Base-by-base conservation (phyloP, 1,140 invertebrate species). In the Cepaea nemoralis region DNA sequence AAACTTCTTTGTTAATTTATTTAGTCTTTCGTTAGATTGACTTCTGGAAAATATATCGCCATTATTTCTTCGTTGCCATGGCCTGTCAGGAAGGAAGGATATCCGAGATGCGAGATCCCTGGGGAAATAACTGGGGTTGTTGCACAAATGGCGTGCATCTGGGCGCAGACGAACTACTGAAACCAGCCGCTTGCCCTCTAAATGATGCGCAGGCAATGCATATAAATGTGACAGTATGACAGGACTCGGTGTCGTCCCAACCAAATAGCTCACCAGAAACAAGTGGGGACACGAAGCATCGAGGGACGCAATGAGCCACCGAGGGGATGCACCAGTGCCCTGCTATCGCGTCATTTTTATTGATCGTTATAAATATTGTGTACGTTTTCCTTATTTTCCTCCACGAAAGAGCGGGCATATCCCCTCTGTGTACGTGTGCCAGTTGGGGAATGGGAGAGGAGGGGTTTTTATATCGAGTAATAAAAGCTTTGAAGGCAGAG, bases 151-250 rank as follows among this genome's bases (percentile, higher is more conserved):
- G 75, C 48, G 75, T 66, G 75, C 75, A 77, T 77, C 66, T 67
- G 1, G 45, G 39, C 48, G 66, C 78, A 39, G 75, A 50, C 48
- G 39, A 75, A 40, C 35, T 22, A 39, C 35, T 39, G 69, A 33
- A 42, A 74, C 40, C 48, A 74, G 75, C 69, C 37, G 37, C 48
- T 50, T 35, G 75, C 10, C 45, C 42, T n/a, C n/a, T 33, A 66
- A 39, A 39, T 45, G 75, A 77, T 63, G 75, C 55, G 75, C 59
- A 66, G 33, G 75, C 75, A 77, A 77, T 77, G 75, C 48, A 77
- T 77, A 77, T 42, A 77, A 77, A 77, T 77, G 75, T 77, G 75
- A 77, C 75, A 66, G 37, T 55, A 77, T 77, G 75, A 77, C 75
- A 77, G 50, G 42, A 66, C 19, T 66, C 27, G 59, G 35, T 77